A percentile compares a stretch with the other conserved stretches of the same genome.
Evolutionary conservation across 2,113 vertebrate species (phyloP).

Genomic region (Mesoclemmys tuberculata): DNA sequence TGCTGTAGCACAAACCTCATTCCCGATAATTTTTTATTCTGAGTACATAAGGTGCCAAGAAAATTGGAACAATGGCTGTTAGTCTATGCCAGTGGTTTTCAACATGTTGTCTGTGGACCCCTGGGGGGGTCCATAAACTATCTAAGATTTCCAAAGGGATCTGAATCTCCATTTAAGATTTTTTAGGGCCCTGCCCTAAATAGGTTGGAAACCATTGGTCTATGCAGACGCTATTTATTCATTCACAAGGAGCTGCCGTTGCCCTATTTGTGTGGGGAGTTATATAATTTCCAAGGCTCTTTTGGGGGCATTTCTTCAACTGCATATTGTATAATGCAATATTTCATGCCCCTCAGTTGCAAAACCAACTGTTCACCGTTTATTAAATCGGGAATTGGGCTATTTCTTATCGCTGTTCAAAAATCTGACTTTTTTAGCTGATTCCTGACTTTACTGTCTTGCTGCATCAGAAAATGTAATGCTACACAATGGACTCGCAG

Average conservation of each 20-base stretch:
- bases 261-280: conserved; percentile 13
- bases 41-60: conserved; percentile 11
- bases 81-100: background rate
- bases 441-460: conserved; percentile 37
- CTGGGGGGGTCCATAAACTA: no score
- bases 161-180: no score
- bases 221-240: conserved; percentile 6
- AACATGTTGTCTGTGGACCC: no score
- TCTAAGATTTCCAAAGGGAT: no score
- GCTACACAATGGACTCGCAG: conserved; percentile 69
- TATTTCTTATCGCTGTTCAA: conserved; percentile 56
- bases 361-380: conserved; percentile 28
- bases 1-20: background rate
- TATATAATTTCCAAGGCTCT: conserved; percentile 30
- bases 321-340: conserved; percentile 13
- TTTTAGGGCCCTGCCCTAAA: no score
- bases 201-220: background rate
- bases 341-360: conserved; percentile 23
- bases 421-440: conserved; percentile 49
- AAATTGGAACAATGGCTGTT: conserved; percentile 3
- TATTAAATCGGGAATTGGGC: background rate
- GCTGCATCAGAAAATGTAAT: conserved; percentile 57
- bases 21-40: conserved; percentile 21
- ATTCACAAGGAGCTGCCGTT: conserved; percentile 36
- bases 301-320: conserved; percentile 1